Conservation (phyloP, 2,113 vertebrate genomes). For the Pteronura brasiliensis region DNA sequence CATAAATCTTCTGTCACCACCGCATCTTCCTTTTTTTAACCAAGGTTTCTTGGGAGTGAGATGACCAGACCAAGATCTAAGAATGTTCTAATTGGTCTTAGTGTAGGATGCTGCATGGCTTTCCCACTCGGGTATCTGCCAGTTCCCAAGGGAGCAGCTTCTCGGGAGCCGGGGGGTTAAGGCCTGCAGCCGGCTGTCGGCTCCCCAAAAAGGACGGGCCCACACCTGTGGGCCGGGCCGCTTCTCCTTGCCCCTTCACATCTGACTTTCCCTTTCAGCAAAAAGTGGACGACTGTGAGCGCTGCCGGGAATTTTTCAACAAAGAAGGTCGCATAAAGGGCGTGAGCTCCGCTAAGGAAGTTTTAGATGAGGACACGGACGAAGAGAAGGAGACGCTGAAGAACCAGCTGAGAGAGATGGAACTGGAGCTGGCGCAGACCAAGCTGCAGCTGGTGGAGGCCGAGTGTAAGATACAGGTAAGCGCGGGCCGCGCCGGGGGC, state of each 20-base stretch:
- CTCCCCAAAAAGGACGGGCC: neutral
- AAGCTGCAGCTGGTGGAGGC: constrained; percentile 98
- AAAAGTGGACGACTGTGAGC: constrained; percentile 92
- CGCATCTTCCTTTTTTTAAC: neutral
- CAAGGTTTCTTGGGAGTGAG: neutral
- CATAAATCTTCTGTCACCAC: neutral
- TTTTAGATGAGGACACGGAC: constrained; percentile 89
- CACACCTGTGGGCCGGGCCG: neutral
- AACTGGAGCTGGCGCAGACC: constrained; percentile 97
- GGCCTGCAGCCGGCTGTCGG: neutral
- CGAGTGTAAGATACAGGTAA: constrained; percentile 98
- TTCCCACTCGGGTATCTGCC: neutral
- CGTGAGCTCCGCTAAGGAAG: constrained; percentile 81
- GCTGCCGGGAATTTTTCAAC: constrained; percentile 90
- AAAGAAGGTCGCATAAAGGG: constrained; percentile 89
- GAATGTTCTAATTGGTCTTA: neutral
- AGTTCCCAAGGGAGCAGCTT: neutral
- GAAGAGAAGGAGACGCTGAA: constrained; percentile 96
- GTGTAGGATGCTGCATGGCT: neutral
- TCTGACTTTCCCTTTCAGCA: constrained; percentile 78
- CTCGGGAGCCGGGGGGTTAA: neutral
- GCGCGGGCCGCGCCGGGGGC: neutral
- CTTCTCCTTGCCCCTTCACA: neutral
- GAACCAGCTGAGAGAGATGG: constrained; percentile 98
- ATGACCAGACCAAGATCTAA: neutral